Evolutionary conservation across 2,888 invertebrate species (phyloP), one percentile per base, ranked within the genome.

Genomic region (Lithophane socia): DNA sequence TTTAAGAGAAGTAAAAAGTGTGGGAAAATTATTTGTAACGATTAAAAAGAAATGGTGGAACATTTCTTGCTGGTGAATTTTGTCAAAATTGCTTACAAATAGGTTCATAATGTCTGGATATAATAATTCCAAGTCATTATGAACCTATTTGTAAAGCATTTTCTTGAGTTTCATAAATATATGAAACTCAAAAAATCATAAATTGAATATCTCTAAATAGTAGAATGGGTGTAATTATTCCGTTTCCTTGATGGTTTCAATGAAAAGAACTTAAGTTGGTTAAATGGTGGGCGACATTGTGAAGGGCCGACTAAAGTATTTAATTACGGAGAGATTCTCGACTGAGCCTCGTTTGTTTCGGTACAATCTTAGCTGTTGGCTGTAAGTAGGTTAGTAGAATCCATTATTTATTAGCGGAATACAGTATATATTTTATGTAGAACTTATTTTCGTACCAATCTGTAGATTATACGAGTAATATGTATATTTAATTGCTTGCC

Each of bases 311-410:
- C 88, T 92, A 90, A 92, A 94, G 94, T 93, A 93, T 94, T 94
- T 94, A 94, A 94, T 94, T 94, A 93, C 92, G 88, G 86, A 89
- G 90, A 92, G 90, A 91, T 90, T 89, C 90, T 89, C 88, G 87
- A 88, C 85, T 86, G 84, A 84, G 87, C 87, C 88, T 83, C 89
- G 88, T 91, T 91, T 89, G 88, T 89, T 90, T 89, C 90, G 83
- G 84, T 88, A 84, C 83, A 87, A 80, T 86, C 86, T 86, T 75
- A 87, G 84, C 83, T 76, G 71, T 75, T 80, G 70, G 69, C 64
- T 78, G 61, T 80, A 85, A 84, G 83, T 88, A 86, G 73, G 81
- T 75, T 82, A 77, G 80, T 79, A 80, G 75, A 61, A 79, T 69
- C 67, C 78, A 86, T 87, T 86, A 89, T 84, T 85, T 83, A 83